Evolutionary conservation across 2,113 vertebrate genomes (phyloP).

Genomic region (Etia nguti): DNA sequence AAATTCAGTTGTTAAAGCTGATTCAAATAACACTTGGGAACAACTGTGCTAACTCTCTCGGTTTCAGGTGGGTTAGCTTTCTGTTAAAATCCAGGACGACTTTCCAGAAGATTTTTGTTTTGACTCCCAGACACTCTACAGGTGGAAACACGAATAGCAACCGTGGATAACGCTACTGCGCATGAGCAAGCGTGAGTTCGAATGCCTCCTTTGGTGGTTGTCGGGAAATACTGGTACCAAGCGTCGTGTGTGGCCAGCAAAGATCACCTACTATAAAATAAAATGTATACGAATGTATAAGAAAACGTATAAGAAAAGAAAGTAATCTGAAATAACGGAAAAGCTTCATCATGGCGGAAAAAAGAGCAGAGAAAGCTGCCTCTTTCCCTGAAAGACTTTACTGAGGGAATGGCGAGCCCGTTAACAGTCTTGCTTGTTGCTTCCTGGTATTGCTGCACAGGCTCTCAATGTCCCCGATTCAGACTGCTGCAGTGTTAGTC

Average conservation of each 20-base stretch:
- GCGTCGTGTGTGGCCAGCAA: too few species aligned
- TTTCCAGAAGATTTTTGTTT: slow-evolving; percentile 64
- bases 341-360: background rate
- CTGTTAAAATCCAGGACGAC: slow-evolving; percentile 10
- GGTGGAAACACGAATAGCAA: slow-evolving; percentile 42
- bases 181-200: slow-evolving; percentile 1
- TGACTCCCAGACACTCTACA: slow-evolving; percentile 42
- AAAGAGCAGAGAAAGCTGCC: background rate
- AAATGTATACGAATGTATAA: too few species aligned
- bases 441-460: background rate
- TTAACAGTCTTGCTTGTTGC: background rate
- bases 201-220: background rate
- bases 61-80: slow-evolving; percentile 23
- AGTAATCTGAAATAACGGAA: background rate
- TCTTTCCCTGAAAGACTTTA: background rate
- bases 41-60: background rate
- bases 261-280: background rate
- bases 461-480: background rate
- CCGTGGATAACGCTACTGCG: background rate
- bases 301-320: background rate
- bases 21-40: background rate
- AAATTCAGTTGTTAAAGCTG: background rate
- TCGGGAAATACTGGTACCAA: background rate
- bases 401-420: background rate
- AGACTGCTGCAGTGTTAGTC: background rate